Evolutionary conservation across 1,140 invertebrate species (phyloP), one percentile per base, ranked within the genome.

Genomic region (Cyclargus thomasi): DNA sequence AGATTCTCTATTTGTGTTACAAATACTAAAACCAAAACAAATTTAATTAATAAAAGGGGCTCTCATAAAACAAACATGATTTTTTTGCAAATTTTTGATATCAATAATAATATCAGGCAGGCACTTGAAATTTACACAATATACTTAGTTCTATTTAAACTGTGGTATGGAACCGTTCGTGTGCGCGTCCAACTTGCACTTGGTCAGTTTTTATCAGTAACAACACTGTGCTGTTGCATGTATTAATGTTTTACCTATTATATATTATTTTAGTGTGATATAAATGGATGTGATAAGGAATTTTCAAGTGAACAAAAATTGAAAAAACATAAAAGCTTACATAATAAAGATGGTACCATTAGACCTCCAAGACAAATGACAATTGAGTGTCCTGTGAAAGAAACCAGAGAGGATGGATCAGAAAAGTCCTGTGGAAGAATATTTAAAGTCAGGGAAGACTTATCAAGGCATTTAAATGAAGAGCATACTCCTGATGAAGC

Each of bases 401-500:
- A 76, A 67, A 39, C 68, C 17, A 21, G 53, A 20, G 65, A 64
- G 18, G 77, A 76, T 67, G 81, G 78, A 18, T 59, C 65, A 0
- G 81, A 82, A 53, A 69, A 77, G 36, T 63, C 67, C 20, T 91
- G 90, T 67, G 76, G 82, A 5, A 75, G 64, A 55, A 74, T 74
- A 59, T 90, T 85, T 69, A 63, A 70, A 53, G 67, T 72, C 0
- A 78, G 80, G 53, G 70, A 79, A 1, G 78, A 81, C 6, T 65
- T 90, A 8, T 68, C 84, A 23, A 83, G 80, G 63, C 90, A 91
- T 78, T 69, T 91, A 23, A 82, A 83, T 59, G 78, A 81, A 63
- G 83, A 89, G 16, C 90, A 91, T 67, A 75, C 78, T 2, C 70
- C 78, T n/a, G 80, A 91, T 7, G 80, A 90, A 66, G 89, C 85